Conservation (phyloP, 2,113 vertebrate genomes). For the Chionodraco myersi region DNA sequence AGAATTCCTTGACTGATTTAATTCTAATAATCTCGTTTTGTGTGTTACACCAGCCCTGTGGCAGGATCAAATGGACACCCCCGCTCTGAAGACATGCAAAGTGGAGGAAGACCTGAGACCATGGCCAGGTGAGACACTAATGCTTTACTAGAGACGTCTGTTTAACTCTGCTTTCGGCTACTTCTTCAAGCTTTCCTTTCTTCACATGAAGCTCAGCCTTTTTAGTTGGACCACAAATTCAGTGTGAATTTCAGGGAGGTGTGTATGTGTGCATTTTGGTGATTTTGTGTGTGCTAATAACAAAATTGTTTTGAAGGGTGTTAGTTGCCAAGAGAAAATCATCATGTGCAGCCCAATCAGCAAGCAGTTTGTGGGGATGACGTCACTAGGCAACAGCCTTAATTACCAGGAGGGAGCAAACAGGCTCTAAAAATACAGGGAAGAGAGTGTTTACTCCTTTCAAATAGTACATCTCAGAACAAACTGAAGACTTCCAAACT, state of each 20-base stretch:
- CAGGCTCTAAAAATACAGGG: constrained; percentile 26
- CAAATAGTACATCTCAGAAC: constrained; percentile 3
- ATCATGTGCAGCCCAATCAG: constrained; percentile 22
- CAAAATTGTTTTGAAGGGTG: background rate
- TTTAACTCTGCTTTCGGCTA: background rate
- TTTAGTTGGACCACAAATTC: background rate
- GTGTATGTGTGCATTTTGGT: background rate
- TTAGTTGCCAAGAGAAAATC: constrained; percentile 15
- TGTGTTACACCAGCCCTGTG: constrained; percentile 73
- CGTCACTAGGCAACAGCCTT: constrained; percentile 12
- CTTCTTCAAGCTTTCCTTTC: background rate
- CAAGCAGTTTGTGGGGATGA: constrained; percentile 12
- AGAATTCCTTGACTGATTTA: background rate
- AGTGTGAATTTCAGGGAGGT: background rate
- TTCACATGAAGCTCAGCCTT: background rate
- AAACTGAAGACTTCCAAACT: constrained; percentile 13
- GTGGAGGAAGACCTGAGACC: constrained; percentile 81
- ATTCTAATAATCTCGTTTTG: constrained; percentile 20
- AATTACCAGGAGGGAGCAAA: constrained; percentile 41
- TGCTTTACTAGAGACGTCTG: background rate
- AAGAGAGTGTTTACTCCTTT: constrained; percentile 27
- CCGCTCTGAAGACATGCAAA: constrained; percentile 80
- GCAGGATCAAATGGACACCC: constrained; percentile 79
- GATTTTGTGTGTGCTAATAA: background rate
- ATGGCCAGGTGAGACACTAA: constrained; percentile 76